Conservation (phyloP, 2,113 vertebrate genomes). For the Anarrhichthys ocellatus region DNA sequence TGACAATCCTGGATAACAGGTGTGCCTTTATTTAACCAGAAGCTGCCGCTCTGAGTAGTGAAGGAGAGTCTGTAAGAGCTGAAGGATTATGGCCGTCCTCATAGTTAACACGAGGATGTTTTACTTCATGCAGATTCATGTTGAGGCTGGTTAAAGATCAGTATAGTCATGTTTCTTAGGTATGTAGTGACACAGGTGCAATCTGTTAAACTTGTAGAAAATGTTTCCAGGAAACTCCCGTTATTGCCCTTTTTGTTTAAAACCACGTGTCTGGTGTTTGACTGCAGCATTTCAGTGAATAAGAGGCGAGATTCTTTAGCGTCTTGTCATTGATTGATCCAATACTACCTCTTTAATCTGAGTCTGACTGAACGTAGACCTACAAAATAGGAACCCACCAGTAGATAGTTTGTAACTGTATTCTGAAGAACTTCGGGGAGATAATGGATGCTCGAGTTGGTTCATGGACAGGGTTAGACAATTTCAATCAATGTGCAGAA, state of each 20-base stretch:
- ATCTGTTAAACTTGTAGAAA: neutral
- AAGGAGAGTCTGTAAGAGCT: neutral
- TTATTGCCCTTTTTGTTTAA: neutral
- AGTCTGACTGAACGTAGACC: neutral
- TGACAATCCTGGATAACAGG: neutral
- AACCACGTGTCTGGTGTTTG: neutral
- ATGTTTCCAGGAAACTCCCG: neutral
- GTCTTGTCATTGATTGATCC: neutral
- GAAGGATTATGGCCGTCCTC: neutral
- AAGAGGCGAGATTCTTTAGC: neutral
- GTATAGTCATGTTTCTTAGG: too few species aligned
- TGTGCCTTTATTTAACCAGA: neutral
- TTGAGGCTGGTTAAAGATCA: neutral
- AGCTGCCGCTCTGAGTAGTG: neutral
- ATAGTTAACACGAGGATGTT: neutral
- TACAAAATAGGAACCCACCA: too few species aligned
- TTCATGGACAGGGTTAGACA: too few species aligned
- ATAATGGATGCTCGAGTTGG: neutral
- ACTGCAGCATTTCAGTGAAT: neutral
- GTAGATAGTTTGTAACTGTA: neutral
- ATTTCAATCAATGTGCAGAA: neutral
- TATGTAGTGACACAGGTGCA: neutral
- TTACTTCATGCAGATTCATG: neutral
- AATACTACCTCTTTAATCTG: neutral
- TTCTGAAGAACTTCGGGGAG: neutral